Base-by-base conservation (phyloP, 2,888 invertebrate genomes). In the Clanis bilineata region DNA sequence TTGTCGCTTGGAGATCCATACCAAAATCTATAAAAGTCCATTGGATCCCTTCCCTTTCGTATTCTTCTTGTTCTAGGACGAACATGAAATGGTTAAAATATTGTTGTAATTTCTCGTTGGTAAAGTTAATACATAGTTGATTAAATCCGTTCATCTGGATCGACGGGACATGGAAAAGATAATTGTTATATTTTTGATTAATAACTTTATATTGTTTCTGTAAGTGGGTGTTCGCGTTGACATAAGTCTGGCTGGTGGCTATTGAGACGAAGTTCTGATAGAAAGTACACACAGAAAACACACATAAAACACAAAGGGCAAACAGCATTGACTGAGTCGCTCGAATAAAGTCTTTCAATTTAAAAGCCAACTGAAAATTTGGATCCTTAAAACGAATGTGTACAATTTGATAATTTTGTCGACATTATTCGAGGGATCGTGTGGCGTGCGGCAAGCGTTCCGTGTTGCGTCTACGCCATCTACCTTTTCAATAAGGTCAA, bases 51-150 rank as follows among this genome's bases (percentile, higher is more conserved):
- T 98, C 97, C 78, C 96, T 94, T 92, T 97, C 97, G 93, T 98
- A 98, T 85, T 98, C 97, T 88, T 98, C 98, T 94, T 98, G 98
- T 93, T 98, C 98, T 91, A 98, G 93, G 75, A 98, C 95, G 93
- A 98, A 98, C 98, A 98, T 98, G 94, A 97, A 95, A 89, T 98
- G 97, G 92, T 98, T 98, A 95, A 98, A 98, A 94, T 97, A 98
- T 87, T 98, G 98, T 93, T 98, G 98, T 77, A 98, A 94, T 91
- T 97, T 96, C 93, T 98, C 98, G 90, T 98, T 98, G 82, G 97
- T 97, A 94, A 97, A 98, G 94, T 98, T 98, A 95, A 98, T 97
- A 94, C 98, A 98, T 85, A 98, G 94, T 92, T 98, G 98, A 93
- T 98, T 97, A 94, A 98, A 98, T 85, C 97, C 96, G 94, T 98